Evolutionary conservation across 2,113 vertebrate genomes (phyloP).

Genomic region (Raja brachyura): DNA sequence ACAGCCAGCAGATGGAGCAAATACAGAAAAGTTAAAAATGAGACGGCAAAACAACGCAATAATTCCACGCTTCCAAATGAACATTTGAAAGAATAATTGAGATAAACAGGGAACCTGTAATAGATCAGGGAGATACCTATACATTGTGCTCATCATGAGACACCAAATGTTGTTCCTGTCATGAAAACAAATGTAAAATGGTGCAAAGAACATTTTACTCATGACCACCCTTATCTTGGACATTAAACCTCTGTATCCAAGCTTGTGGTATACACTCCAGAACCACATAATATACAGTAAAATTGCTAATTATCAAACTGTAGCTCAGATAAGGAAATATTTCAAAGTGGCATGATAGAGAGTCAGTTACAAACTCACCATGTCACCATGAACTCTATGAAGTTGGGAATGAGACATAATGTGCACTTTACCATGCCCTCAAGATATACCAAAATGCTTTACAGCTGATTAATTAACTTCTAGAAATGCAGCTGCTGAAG

Average conservation of each 20-base stretch:
- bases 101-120: neutral
- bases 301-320: neutral
- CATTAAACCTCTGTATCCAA: neutral
- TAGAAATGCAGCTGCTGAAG: neutral
- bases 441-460: neutral
- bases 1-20: slow-evolving; percentile 9
- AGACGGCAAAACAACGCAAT: neutral
- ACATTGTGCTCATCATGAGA: neutral
- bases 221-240: neutral
- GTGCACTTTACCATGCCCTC: neutral
- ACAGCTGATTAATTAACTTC: neutral
- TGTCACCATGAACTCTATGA: neutral
- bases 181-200: neutral
- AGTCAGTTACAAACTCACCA: neutral
- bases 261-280: neutral
- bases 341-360: neutral
- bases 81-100: neutral
- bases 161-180: neutral
- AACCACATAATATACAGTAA: neutral
- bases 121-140: neutral
- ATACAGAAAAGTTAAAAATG: neutral
- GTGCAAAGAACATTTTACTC: neutral
- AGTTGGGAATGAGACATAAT: neutral
- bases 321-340: neutral
- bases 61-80: neutral